phyloP scores from a whole-genome alignment of 2,113 vertebrate species.

The Planiliza haematocheilus region DNA sequence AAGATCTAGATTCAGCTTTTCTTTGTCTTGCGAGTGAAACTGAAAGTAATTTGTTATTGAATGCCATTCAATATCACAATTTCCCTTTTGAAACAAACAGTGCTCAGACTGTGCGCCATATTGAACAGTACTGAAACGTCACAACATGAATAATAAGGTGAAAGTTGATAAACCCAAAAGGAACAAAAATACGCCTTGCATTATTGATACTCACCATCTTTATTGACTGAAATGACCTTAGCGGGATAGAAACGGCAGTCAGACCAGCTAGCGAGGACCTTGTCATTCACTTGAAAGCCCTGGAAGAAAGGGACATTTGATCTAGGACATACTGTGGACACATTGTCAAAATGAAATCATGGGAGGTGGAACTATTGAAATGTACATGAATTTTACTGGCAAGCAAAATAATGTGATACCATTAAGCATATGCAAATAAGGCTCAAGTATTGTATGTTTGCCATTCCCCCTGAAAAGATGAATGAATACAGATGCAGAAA shows the following conservation, averaged over 20 bases:
- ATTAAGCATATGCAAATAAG: neutral
- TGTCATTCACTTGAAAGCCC: slow-evolving; percentile 95
- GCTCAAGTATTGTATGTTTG: neutral
- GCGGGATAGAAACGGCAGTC: slow-evolving; percentile 98
- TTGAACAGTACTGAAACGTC: neutral
- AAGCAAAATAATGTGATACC: neutral
- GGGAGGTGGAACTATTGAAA: neutral
- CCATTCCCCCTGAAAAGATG: neutral
- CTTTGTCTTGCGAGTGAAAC: neutral
- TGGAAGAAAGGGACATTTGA: slow-evolving; percentile 64
- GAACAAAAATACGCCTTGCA: neutral
- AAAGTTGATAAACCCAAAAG: too few species aligned
- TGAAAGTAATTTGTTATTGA: neutral
- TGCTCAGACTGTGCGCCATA: neutral
- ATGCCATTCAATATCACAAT: neutral
- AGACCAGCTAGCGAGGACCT: slow-evolving; percentile 97
- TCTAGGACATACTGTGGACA: neutral
- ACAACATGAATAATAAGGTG: neutral
- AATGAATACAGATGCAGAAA: neutral
- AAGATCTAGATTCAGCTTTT: neutral
- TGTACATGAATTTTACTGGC: neutral
- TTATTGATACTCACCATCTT: slow-evolving; percentile 89
- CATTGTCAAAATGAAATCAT: neutral
- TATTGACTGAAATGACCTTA: slow-evolving; percentile 94
- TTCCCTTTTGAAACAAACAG: neutral